Conservation (phyloP, 1,140 invertebrate genomes). For the Drosophila santomea region DNA sequence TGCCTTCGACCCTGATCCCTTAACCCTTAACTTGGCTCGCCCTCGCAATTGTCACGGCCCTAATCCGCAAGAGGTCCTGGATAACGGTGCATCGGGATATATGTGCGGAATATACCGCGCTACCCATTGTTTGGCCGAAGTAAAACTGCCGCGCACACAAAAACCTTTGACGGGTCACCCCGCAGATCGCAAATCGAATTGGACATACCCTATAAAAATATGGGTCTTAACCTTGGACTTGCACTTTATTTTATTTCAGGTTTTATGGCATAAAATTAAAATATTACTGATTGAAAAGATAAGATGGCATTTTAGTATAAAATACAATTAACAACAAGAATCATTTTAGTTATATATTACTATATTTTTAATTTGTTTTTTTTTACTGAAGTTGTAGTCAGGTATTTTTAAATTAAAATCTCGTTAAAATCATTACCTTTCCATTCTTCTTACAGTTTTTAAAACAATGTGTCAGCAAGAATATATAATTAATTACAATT, state of each 20-base stretch:
- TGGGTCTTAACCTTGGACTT: neutral
- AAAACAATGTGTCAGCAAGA: neutral
- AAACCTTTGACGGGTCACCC: conserved; percentile 20
- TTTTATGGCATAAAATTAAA: too few species aligned
- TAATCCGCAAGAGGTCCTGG: conserved; percentile 37
- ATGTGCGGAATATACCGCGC: neutral
- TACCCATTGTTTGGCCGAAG: conserved; percentile 34
- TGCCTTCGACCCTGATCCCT: conserved; percentile 32
- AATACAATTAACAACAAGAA: too few species aligned
- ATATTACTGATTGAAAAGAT: too few species aligned
- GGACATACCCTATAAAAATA: neutral
- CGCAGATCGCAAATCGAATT: neutral
- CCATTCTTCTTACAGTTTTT: neutral
- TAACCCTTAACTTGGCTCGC: conserved; percentile 8
- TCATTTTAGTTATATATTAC: too few species aligned
- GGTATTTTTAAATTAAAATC: too few species aligned
- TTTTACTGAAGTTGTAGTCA: too few species aligned
- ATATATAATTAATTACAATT: neutral
- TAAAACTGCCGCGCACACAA: conserved; percentile 30
- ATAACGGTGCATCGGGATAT: conserved; percentile 49
- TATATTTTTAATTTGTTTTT: too few species aligned
- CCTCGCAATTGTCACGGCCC: conserved; percentile 44
- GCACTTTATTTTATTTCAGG: too few species aligned
- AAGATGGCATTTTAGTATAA: too few species aligned
- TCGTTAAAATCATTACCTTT: too few species aligned